phyloP scores from a whole-genome alignment of 2,113 vertebrate genomes.

The Cyanoderma ruficeps region DNA sequence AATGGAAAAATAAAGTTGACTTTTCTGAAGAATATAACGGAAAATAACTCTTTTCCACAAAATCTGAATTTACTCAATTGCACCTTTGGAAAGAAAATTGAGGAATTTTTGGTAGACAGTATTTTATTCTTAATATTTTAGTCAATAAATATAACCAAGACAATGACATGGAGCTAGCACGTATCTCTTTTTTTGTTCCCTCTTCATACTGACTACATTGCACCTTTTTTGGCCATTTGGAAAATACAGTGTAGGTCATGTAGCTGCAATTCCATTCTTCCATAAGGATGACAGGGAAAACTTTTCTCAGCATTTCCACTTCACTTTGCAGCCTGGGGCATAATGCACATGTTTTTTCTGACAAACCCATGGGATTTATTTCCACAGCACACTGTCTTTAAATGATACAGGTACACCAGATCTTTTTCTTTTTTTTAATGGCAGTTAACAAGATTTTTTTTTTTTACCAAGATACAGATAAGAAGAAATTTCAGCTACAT shows the following conservation, averaged over 20 bases:
- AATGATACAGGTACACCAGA: neutral
- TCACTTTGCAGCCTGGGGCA: neutral
- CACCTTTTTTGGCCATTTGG: neutral
- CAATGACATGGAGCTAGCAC: neutral
- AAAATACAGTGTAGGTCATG: neutral
- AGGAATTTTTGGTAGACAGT: neutral
- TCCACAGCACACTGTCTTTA: neutral
- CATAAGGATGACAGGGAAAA: neutral
- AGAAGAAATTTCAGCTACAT: neutral
- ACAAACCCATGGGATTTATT: neutral
- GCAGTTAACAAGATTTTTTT: neutral
- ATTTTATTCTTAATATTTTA: neutral
- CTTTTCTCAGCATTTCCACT: neutral
- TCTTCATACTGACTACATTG: neutral
- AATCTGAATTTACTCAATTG: neutral
- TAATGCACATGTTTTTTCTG: neutral
- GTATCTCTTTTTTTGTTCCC: neutral
- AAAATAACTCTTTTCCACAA: neutral
- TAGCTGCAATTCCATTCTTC: neutral
- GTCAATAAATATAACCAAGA: neutral
- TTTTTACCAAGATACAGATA: neutral
- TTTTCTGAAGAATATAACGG: neutral
- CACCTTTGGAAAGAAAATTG: neutral
- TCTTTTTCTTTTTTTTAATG: neutral
- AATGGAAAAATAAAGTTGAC: neutral